Conservation (phyloP, 2,113 vertebrate species). For the Ptyas mucosa region DNA sequence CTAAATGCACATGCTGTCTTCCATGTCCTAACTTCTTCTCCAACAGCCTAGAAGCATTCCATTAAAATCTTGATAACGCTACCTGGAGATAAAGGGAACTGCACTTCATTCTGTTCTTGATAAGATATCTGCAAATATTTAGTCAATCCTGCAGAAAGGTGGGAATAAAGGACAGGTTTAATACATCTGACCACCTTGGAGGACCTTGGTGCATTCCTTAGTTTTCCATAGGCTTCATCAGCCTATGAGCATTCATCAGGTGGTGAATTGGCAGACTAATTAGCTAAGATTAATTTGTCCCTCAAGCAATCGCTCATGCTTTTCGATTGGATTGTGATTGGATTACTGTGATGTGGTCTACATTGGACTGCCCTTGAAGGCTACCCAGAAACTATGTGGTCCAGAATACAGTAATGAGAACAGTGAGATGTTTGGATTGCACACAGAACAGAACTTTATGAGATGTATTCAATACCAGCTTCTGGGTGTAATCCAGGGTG, state of each 20-base stretch:
- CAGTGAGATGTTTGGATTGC: neutral
- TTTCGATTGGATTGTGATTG: neutral
- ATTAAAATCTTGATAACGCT: neutral
- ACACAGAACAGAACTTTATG: neutral
- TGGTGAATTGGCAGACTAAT: neutral
- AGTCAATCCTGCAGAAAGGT: neutral
- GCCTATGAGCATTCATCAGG: neutral
- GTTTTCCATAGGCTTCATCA: neutral
- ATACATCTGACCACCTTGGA: neutral
- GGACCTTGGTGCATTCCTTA: neutral
- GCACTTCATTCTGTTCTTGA: neutral
- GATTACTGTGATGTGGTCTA: neutral
- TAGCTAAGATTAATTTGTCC: neutral
- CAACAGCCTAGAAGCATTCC: neutral
- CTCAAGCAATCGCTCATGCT: neutral
- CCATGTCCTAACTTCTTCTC: neutral
- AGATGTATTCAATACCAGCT: neutral
- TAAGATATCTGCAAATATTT: conserved; percentile 9
- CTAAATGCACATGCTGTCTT: neutral
- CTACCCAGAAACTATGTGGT: neutral
- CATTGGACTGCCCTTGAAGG: neutral
- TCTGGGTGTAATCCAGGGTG: neutral
- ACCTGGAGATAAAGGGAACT: neutral
- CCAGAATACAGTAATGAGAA: neutral
- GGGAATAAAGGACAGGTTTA: neutral